Base-by-base conservation (phyloP, 2,113 vertebrate species). In the Eptatretus burgeri region DNA sequence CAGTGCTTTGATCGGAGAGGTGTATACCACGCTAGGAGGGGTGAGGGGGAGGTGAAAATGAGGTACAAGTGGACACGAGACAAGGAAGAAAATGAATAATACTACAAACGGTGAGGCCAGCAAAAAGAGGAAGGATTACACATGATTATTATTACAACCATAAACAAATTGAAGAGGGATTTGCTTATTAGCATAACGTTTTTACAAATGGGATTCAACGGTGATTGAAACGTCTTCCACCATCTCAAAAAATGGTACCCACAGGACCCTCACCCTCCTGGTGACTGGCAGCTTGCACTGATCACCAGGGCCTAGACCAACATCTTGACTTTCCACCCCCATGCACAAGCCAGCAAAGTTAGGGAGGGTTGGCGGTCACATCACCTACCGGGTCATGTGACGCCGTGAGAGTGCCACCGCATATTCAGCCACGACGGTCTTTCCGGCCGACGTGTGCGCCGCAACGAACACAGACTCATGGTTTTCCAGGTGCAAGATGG, bases 381-480 rank as follows among this genome's bases (percentile, higher is more conserved):
- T 1, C 14, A 50, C 71, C 64, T 65, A 87, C 85, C 85, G 78
- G 0, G 85, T 88, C 85, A 88, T 88, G 77, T 91, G 84, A 66
- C 84, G 84, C 74, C 83, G 82, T 1, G 84, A 84, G 62, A 91
- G 75, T 0, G 85, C 85, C 16, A 88, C 83, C 68, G 85, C 85
- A 1, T 91, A 91, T 51, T 91, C 85, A 0, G 85, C 85, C 69
- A 87, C 85, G 65, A 85, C 84, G 0, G 85, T 91, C 73, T 91
- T 91, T 27, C 85, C 85, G 0, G 85, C 84, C 1, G 85, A 91
- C 0, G 85, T 91, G 74, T 88, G 85, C 1, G 85, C 85, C 0
- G 85, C 82, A 0, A 91, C 82, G 51, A 91, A 85, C 41, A 89
- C 82, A 0, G 82, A 87, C 51, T 84, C 76, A 0, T 82, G 82